Conservation (phyloP, 2,797 vertebrate species). For the Melopsittacus undulatus region DNA sequence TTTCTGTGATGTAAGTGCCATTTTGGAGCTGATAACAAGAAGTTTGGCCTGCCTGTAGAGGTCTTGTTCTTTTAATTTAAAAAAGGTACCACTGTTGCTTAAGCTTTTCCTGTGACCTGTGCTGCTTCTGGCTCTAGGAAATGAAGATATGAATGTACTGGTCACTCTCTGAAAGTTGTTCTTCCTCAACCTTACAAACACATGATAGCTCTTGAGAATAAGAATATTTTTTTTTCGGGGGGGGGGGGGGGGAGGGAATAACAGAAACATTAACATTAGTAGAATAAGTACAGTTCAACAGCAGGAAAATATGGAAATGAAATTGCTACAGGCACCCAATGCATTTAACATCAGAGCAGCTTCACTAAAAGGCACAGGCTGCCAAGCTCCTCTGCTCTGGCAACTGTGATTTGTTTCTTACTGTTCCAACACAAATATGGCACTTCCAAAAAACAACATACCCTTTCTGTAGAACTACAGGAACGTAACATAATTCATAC, state of each 20-base stretch:
- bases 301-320: background rate
- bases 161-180: background rate
- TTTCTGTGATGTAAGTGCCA: background rate
- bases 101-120: background rate
- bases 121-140: background rate
- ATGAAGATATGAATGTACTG: background rate
- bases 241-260: background rate
- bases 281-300: background rate
- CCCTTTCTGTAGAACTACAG: background rate
- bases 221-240: background rate
- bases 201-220: background rate
- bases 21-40: background rate
- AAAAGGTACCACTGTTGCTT: background rate
- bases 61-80: background rate
- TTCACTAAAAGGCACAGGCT: background rate
- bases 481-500: background rate
- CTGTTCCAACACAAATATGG: background rate
- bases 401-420: background rate
- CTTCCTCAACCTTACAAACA: background rate
- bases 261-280: background rate
- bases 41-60: background rate
- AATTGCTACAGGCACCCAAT: background rate
- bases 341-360: background rate
- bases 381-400: background rate
- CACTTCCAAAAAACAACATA: background rate